Evolutionary conservation across 1,140 invertebrate species (phyloP).

Genomic region (Atta texana): DNA sequence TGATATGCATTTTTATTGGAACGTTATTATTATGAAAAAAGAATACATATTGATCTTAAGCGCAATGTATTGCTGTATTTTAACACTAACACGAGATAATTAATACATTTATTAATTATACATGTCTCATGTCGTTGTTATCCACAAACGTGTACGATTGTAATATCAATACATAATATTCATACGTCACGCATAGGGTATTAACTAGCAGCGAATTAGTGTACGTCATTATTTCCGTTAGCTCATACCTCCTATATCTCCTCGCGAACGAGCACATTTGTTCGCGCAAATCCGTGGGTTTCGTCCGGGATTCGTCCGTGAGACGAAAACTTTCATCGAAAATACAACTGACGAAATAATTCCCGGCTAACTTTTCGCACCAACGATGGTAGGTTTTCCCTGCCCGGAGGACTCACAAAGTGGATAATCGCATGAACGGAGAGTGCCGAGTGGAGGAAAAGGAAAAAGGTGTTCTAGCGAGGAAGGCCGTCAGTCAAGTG

Average conservation of each 20-base stretch:
- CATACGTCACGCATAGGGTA: constrained; percentile 11
- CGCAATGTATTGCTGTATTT: neutral
- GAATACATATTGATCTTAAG: neutral
- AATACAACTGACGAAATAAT: constrained; percentile 57
- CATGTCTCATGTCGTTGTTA: neutral
- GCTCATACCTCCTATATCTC: constrained; percentile 2
- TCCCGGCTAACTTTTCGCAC: constrained; percentile 49
- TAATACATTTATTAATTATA: constrained; percentile 28
- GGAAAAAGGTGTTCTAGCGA: constrained; percentile 38
- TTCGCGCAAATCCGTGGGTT: constrained; percentile 19
- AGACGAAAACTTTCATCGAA: constrained; percentile 48
- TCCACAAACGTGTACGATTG: constrained; percentile 19
- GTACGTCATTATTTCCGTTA: constrained; percentile 46
- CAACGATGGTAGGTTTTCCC: constrained; percentile 26
- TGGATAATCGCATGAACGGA: constrained; percentile 63
- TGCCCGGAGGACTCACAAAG: constrained; percentile 41
- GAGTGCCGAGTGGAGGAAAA: neutral
- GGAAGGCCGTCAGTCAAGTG: constrained; percentile 65
- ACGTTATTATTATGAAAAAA: neutral
- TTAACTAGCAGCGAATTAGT: constrained; percentile 24
- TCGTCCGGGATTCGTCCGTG: neutral
- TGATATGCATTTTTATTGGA: neutral
- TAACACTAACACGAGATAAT: constrained; percentile 28
- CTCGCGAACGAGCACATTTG: neutral
- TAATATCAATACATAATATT: constrained; percentile 45